Percentiles rank a stretch among this genome's conserved stretches.
Evolutionary conservation across 2,113 vertebrate genomes (phyloP).

Genomic region (Lepidothrix coronata): DNA sequence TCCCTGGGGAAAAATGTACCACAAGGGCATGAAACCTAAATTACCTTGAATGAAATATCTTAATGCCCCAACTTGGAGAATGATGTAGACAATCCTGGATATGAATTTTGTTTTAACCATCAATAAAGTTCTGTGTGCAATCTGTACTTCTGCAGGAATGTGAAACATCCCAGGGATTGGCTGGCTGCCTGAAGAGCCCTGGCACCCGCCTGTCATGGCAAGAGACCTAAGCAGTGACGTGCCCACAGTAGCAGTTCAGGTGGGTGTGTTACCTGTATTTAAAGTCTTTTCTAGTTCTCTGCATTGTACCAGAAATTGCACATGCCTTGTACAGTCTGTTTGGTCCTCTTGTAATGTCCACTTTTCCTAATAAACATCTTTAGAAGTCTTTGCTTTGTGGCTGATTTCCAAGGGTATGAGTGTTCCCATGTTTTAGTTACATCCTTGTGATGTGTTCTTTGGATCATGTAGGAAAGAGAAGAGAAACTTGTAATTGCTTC

Average conservation of each 20-base stretch:
- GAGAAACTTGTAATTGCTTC: background rate
- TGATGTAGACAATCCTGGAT: background rate
- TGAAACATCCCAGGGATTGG: background rate
- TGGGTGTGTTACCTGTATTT: slow-evolving; percentile 55
- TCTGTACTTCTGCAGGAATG: slow-evolving; percentile 9
- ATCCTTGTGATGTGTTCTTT: background rate
- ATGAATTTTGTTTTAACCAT: background rate
- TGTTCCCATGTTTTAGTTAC: background rate
- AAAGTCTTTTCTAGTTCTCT: background rate
- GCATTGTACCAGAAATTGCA: background rate
- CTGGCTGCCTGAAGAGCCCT: background rate
- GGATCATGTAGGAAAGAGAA: background rate
- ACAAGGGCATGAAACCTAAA: background rate
- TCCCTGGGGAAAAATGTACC: background rate
- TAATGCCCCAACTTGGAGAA: background rate
- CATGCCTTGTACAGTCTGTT: background rate
- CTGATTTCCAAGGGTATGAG: slow-evolving; percentile 56
- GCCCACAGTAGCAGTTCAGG: slow-evolving; percentile 14
- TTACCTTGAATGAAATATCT: background rate
- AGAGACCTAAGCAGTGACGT: background rate
- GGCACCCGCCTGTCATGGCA: background rate
- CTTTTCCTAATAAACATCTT: slow-evolving; percentile 74
- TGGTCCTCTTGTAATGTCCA: slow-evolving; percentile 53
- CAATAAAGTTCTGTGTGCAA: background rate
- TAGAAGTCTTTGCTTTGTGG: slow-evolving; percentile 64